Evolutionary conservation across 2,113 vertebrate genomes (phyloP), one percentile per base, ranked within the genome.

Genomic region (Strix aluco): DNA sequence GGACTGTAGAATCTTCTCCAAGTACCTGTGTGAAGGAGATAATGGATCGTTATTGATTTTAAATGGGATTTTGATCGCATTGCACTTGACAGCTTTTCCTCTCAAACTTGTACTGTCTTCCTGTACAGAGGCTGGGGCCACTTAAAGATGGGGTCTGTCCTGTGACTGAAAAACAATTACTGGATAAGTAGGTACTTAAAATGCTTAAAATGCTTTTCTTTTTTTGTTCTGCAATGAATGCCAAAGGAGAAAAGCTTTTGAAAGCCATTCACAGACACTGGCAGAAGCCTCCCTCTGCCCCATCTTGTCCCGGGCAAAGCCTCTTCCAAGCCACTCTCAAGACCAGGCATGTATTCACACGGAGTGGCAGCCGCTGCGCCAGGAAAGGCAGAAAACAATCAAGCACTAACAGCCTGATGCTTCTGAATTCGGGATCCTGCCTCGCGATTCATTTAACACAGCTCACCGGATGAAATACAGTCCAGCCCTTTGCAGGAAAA

Each of bases 331-430:
- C 49, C 49, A 69, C 58, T 52, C 49, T 9, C 46, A 57, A 49
- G 55, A 23, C 54, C 27, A 10, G 0, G 2, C 13, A 6, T 1
- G 52, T 58, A 8, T 25, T 69, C 61, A 11, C 2, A 15, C 25
- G 7, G 34, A 1, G 5, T 1, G 1, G 51, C 84, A 34, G 81
- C 15, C 34, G 7, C 77, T 20, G 75, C 51, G 15, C 49, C 42
- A 12, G 36, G 38, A 15, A 20, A 36, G n/a, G 15, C 20, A 20
- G 57, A 55, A 65, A 84, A 79, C 92, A 84, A 46, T 34, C 36
- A 7, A 34, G 17, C 44, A 36, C 72, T 34, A 10, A 30, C 86
- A 72, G 67, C 71, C 52, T 13, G 25, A 27, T 9, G 40, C 84
- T 89, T 65, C 65, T 2, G 1, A 46, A 19, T 34, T 21, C 54